Conservation (phyloP, 2,797 vertebrate species). For the Melanotaenia trifasciata region DNA sequence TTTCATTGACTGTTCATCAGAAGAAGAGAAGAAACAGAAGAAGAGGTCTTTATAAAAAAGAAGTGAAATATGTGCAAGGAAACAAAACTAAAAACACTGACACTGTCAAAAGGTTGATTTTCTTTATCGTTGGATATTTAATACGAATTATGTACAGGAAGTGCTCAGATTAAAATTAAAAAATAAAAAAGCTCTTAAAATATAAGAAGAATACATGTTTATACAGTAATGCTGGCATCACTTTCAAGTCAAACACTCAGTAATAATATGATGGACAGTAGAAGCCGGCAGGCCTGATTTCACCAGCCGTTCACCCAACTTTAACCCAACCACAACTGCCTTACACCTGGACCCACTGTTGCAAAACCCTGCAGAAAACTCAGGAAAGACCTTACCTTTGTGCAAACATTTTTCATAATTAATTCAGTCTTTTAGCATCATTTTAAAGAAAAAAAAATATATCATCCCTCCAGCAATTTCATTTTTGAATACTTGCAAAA, state of each 20-base stretch:
- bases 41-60: not conserved
- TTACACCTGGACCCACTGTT: slow-evolving; percentile 25
- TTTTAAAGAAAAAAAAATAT: not conserved
- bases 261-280: slow-evolving; percentile 7
- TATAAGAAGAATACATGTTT: slow-evolving; percentile 26
- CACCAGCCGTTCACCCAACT: slow-evolving; percentile 1
- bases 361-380: slow-evolving; percentile 23
- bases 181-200: slow-evolving; percentile 44
- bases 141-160: slow-evolving; percentile 42
- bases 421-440: not conserved
- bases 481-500: not conserved
- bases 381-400: not conserved
- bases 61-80: not conserved
- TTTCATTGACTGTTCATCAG: not conserved
- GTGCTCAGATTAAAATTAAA: slow-evolving; percentile 48
- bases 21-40: too few species aligned
- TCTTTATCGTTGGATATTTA: slow-evolving; percentile 63
- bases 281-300: slow-evolving; percentile 16
- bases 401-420: not conserved
- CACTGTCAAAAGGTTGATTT: slow-evolving; percentile 24
- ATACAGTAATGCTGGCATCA: slow-evolving; percentile 18
- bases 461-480: not conserved
- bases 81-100: not conserved
- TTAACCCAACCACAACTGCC: slow-evolving; percentile 10
- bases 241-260: not conserved